Evolutionary conservation across 35 echinoderm and acorn worm species (phyloP), one percentile per base, ranked within the genome.

Genomic region (Amphiura filiformis): DNA sequence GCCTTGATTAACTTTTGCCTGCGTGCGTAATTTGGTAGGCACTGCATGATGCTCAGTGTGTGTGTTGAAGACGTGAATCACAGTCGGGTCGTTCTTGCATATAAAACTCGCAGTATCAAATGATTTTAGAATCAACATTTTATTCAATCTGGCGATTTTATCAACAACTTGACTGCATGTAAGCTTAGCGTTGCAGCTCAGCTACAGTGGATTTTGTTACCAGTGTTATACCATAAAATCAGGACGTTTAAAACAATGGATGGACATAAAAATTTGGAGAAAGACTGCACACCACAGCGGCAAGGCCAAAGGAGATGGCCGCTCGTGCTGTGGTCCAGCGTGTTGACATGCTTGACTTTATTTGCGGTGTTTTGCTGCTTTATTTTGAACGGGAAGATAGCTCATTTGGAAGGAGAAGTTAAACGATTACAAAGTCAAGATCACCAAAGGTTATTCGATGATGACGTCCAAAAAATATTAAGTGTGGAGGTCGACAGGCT

Each of bases 21-120:
- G 61, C 61, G 28, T 70, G 61, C 61, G 61, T 70, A 70, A 70
- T 70, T 70, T 70, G 61, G 61, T 70, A 70, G 61, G 28, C 61
- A 70, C 4, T 47, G 41, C 17, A 47, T 47, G 41, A 17, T 4
- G 41, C 41, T 47, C 41, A 47, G 41, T 47, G 41, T 47, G 41
- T 47, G 41, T 47, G 4, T 4, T 9, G 41, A 47, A 47, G 41
- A 9, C 41, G 41, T 47, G 41, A 47, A 4, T 47, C 41, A 47
- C 41, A 17, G 41, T 47, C 41, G 4, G n/a, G n/a, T n/a, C n/a
- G n/a, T n/a, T n/a, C n/a, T n/a, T n/a, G n/a, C n/a, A n/a, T n/a
- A n/a, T n/a, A n/a, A n/a, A n/a, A n/a, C n/a, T n/a, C n/a, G n/a
- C n/a, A n/a, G n/a, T n/a, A n/a, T n/a, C n/a, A n/a, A n/a, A n/a